phyloP scores from a whole-genome alignment of 2,797 vertebrate genomes.

The Megaceryle alcyon region DNA sequence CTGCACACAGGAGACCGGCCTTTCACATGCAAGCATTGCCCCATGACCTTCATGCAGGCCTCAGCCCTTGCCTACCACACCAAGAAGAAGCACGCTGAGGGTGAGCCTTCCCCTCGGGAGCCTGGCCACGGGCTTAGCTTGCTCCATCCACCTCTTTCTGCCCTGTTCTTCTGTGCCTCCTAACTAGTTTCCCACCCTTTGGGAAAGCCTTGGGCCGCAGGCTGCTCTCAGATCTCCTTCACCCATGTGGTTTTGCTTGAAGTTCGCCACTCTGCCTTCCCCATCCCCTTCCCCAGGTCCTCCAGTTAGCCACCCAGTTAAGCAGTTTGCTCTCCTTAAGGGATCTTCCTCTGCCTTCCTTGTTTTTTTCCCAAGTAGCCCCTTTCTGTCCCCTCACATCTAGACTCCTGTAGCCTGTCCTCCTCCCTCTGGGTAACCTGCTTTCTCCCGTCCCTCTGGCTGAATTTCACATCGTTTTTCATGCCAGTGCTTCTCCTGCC shows the following conservation, averaged over 20 bases:
- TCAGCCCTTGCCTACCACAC: constrained; percentile 91
- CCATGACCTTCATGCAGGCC: constrained; percentile 89
- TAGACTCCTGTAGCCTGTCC: accelerated
- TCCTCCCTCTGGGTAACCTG: not conserved
- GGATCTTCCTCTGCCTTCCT: not conserved
- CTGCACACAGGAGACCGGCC: constrained; percentile 90
- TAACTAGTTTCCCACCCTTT: not conserved
- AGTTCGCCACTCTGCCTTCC: not conserved
- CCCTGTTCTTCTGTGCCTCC: not conserved
- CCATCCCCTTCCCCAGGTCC: not conserved
- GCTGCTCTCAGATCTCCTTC: not conserved
- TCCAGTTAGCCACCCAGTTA: not conserved
- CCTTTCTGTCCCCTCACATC: not conserved
- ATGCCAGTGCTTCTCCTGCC: not conserved
- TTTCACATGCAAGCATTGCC: constrained; percentile 89
- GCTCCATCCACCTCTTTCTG: not conserved
- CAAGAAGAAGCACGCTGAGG: constrained; percentile 91
- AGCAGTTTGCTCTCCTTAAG: not conserved
- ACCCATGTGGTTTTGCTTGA: not conserved
- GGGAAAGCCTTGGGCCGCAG: not conserved
- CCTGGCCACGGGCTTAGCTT: not conserved
- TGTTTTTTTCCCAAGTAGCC: not conserved
- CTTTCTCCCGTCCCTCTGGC: not conserved
- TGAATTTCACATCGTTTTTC: not conserved
- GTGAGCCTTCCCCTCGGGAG: constrained; percentile 42